A percentile compares a stretch with the other conserved stretches of the same genome.
phyloP scores from a whole-genome alignment of 1,140 invertebrate species.

The Drosophila grimshawi region DNA sequence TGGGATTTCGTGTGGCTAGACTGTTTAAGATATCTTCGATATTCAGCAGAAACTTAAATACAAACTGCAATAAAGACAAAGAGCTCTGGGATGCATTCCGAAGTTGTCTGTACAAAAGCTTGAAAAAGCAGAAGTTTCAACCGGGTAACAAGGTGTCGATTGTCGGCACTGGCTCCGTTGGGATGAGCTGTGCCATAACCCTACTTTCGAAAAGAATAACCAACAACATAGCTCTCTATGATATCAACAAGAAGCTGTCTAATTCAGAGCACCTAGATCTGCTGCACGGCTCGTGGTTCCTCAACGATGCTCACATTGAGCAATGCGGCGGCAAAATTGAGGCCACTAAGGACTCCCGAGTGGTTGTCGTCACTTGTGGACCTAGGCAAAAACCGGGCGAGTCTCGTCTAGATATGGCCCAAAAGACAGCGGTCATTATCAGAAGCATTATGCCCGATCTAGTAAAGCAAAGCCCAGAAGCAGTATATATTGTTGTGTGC shows the following conservation, averaged over 20 bases:
- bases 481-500: conserved; percentile 92
- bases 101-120: conserved; percentile 21
- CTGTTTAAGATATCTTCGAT: not conserved
- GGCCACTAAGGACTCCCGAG: conserved; percentile 89
- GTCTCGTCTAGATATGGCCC: conserved; percentile 90
- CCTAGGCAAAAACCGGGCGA: conserved; percentile 92
- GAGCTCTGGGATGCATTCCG: conserved; percentile 21
- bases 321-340: conserved; percentile 87
- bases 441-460: conserved; percentile 91
- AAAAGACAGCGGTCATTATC: conserved; percentile 93
- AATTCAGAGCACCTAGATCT: conserved; percentile 28
- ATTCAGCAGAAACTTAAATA: not conserved
- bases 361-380: conserved; percentile 94
- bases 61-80: not conserved
- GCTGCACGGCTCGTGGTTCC: conserved; percentile 37
- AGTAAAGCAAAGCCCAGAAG: conserved; percentile 92
- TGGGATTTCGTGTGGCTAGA: not conserved
- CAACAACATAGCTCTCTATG: conserved; percentile 25
- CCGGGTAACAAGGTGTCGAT: conserved; percentile 38
- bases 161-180: conserved; percentile 42
- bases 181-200: conserved; percentile 27
- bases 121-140: not conserved
- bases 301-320: conserved; percentile 32
- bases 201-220: conserved; percentile 29
- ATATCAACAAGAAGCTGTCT: conserved; percentile 15